These are phyloP conservation scores for Drosophila bipectinata DNA, from an alignment of 1,140 invertebrate genomes.

Conservation along the genomic window DNA sequence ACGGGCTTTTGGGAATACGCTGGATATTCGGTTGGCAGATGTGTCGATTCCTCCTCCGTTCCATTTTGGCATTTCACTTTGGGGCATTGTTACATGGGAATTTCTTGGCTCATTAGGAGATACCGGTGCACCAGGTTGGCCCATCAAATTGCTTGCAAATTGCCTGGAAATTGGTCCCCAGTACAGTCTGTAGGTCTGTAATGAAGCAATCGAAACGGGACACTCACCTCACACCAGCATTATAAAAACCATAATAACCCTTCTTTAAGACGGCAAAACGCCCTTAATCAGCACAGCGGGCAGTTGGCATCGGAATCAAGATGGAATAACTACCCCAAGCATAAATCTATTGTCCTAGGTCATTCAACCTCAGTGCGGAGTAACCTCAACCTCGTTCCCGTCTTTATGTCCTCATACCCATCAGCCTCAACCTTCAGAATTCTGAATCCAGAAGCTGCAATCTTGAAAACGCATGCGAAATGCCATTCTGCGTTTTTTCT, in stretches of 20 bases:
- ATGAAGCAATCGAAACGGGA: conserved; percentile 68
- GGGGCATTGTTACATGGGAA: conserved; percentile 79
- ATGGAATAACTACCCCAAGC: conserved; percentile 73
- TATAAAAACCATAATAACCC: conserved; percentile 51
- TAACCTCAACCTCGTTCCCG: conserved; percentile 55
- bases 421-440: conserved; percentile 33
- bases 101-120: conserved; percentile 71
- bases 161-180: conserved; percentile 66
- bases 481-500: conserved; percentile 65
- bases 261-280: conserved; percentile 73
- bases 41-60: conserved; percentile 48
- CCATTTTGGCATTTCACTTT: conserved; percentile 68
- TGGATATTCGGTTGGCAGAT: conserved; percentile 24
- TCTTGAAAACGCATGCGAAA: conserved; percentile 65
- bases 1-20: conserved; percentile 75
- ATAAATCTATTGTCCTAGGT: conserved; percentile 81
- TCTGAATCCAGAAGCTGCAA: conserved; percentile 40
- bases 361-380: conserved; percentile 64
- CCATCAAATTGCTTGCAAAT: conserved; percentile 72
- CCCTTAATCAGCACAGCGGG: conserved; percentile 80
- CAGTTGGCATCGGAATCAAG: conserved; percentile 44
- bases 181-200: conserved; percentile 53
- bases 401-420: conserved; percentile 9
- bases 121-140: conserved; percentile 49
- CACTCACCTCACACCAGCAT: conserved; percentile 14